These are phyloP conservation scores for Hemiprocne comata DNA, from an alignment of 2,113 vertebrate species.

Conservation along the genomic window DNA sequence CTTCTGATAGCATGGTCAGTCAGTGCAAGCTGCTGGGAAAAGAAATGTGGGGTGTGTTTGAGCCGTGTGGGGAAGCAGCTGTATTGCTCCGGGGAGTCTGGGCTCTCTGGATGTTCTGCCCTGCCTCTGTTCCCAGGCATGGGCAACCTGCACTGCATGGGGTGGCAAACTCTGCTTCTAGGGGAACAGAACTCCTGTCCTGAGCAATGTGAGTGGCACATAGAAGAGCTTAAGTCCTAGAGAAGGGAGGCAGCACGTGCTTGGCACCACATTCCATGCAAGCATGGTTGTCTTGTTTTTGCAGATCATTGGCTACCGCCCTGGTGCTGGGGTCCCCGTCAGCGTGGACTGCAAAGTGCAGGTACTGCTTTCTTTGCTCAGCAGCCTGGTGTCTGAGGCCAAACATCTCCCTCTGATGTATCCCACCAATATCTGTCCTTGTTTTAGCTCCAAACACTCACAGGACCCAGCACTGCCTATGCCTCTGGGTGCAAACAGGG, in stretches of 20 bases:
- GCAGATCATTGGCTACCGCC: constrained; percentile 92
- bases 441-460: neutral
- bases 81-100: neutral
- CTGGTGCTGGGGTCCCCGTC: constrained; percentile 87
- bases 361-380: constrained; percentile 70
- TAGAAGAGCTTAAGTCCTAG: neutral
- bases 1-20: neutral
- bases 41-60: neutral
- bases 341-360: constrained; percentile 88
- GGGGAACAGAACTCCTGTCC: neutral
- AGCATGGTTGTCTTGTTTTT: neutral
- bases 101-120: neutral
- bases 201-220: rapidly evolving
- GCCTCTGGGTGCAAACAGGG: neutral
- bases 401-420: neutral
- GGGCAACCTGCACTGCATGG: rapidly evolving
- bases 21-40: neutral
- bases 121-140: neutral
- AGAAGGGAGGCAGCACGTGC: rapidly evolving
- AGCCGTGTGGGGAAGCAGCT: neutral
- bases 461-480: neutral
- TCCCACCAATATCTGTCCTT: neutral
- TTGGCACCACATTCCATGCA: neutral
- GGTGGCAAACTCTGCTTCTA: neutral
- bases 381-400: rapidly evolving